These are phyloP conservation scores for Aporophyla nigra DNA, from an alignment of 2,888 invertebrate species.

Conservation along the genomic window DNA sequence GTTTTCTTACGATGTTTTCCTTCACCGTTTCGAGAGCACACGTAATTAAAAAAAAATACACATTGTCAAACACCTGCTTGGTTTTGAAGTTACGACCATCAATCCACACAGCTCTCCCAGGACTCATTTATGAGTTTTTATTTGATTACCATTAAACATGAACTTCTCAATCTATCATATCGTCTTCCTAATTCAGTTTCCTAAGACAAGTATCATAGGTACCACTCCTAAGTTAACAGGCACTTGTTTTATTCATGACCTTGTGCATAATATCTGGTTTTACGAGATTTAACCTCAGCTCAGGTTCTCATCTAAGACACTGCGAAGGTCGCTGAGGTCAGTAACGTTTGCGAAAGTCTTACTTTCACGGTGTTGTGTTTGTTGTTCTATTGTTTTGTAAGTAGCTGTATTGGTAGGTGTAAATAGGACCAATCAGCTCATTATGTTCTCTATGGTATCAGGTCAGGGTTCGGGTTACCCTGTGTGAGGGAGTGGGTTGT, in stretches of 20 bases:
- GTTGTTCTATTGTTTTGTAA: slow-evolving; percentile 19
- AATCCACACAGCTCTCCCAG: too few species aligned
- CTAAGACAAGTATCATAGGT: not conserved
- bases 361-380: slow-evolving; percentile 35
- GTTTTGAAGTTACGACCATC: too few species aligned
- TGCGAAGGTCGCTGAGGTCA: slow-evolving; percentile 44
- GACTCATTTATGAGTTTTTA: not conserved
- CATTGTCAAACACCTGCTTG: too few species aligned
- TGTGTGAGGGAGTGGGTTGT: too few species aligned
- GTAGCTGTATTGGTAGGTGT: not conserved
- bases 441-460: not conserved
- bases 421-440: not conserved
- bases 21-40: too few species aligned
- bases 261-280: slow-evolving; percentile 42
- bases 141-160: not conserved
- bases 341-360: slow-evolving; percentile 38
- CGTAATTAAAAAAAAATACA: too few species aligned
- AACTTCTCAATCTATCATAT: not conserved
- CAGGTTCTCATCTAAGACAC: slow-evolving; percentile 14
- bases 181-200: not conserved
- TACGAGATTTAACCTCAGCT: slow-evolving; percentile 22
- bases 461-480: not conserved
- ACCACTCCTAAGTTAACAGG: not conserved
- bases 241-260: slow-evolving; percentile 13
- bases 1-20: too few species aligned